A percentile compares a stretch with the other conserved stretches of the same genome.
phyloP scores from a whole-genome alignment of 1,140 invertebrate species.

The Luehdorfia chinensis region DNA sequence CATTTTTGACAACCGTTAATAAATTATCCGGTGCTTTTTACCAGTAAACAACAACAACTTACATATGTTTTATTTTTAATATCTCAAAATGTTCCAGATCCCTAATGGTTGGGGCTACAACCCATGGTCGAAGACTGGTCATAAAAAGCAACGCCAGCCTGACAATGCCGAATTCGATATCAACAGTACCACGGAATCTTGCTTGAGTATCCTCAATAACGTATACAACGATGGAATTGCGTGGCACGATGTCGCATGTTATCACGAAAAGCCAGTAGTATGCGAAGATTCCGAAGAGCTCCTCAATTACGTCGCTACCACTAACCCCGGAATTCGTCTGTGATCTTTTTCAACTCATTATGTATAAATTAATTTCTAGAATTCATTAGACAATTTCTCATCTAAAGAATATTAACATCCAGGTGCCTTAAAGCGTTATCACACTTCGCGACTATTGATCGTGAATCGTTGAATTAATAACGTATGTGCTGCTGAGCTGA shows the following conservation, averaged over 20 bases:
- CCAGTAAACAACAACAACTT: no score
- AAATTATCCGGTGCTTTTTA: no score
- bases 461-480: no score
- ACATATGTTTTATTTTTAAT: no score
- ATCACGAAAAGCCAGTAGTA: conserved; percentile 93
- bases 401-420: no score
- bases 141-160: conserved; percentile 91
- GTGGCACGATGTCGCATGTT: conserved; percentile 95
- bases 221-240: conserved; percentile 94
- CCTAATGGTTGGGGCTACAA: conserved; percentile 86
- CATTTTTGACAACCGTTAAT: no score
- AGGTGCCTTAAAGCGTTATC: no score
- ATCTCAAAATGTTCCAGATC: conserved; percentile 66
- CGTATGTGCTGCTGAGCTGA: no score
- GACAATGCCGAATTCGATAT: conserved; percentile 96
- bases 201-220: conserved; percentile 91
- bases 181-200: conserved; percentile 92
- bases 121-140: conserved; percentile 92
- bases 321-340: conserved; percentile 87
- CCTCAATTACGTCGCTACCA: conserved; percentile 88
- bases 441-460: no score
- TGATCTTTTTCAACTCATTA: conserved; percentile 49
- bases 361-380: background rate
- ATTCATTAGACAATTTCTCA: conserved; percentile 10
- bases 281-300: conserved; percentile 93